These are phyloP conservation scores for fruit fly (Drosophila melanogaster) DNA, from an alignment of 1,140 invertebrate species.

Conservation along the genomic window DNA sequence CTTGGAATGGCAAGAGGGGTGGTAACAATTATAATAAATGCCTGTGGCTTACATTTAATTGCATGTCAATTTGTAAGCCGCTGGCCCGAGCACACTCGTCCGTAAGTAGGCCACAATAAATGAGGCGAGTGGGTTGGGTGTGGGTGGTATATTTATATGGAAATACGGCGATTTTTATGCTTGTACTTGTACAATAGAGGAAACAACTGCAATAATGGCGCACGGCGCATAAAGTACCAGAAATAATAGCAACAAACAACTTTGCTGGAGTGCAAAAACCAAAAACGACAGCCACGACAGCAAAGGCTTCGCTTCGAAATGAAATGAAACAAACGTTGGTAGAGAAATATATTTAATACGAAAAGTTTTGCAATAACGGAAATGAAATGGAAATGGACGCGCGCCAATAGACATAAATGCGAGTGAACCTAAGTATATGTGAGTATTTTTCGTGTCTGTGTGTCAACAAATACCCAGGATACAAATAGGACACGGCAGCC, in stretches of 20 bases:
- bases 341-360: slow-evolving; percentile 83
- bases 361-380: slow-evolving; percentile 83
- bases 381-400: slow-evolving; percentile 83
- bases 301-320: slow-evolving; percentile 65
- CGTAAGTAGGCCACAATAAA: slow-evolving; percentile 62
- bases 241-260: slow-evolving; percentile 77
- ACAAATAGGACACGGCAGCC: slow-evolving; percentile 78
- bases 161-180: slow-evolving; percentile 77
- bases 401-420: slow-evolving; percentile 82
- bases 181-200: slow-evolving; percentile 67
- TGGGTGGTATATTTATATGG: slow-evolving; percentile 57
- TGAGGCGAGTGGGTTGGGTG: slow-evolving; percentile 29
- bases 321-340: slow-evolving; percentile 73
- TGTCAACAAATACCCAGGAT: slow-evolving; percentile 55
- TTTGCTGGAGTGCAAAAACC: slow-evolving; percentile 77
- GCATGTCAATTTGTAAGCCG: slow-evolving; percentile 73
- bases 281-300: slow-evolving; percentile 16
- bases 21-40: slow-evolving; percentile 73
- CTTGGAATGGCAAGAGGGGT: background rate
- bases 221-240: slow-evolving; percentile 72
- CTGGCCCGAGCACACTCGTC: slow-evolving; percentile 32
- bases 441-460: slow-evolving; percentile 13
- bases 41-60: slow-evolving; percentile 66
- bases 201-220: slow-evolving; percentile 81
- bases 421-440: slow-evolving; percentile 47